Evolutionary conservation across 2,113 vertebrate species (phyloP).

Genomic region (Acinonyx jubatus): DNA sequence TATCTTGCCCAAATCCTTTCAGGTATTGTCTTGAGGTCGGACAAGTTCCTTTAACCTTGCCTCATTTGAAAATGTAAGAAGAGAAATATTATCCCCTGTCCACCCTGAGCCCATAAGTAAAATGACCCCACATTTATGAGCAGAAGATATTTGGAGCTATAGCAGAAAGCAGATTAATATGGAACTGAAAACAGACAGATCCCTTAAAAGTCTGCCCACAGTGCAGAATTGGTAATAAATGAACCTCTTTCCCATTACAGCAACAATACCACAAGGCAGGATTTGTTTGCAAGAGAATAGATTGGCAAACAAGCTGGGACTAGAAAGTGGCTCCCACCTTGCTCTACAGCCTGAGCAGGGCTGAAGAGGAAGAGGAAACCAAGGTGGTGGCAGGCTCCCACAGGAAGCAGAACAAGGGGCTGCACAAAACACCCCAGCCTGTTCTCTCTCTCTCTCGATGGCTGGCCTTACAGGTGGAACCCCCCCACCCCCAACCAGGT

Average conservation of each 20-base stretch:
- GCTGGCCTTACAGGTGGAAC: not conserved
- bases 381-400: fast-evolving
- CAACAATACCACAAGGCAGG: conserved; percentile 44
- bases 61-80: conserved; percentile 44
- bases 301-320: conserved; percentile 21
- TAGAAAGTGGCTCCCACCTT: not conserved
- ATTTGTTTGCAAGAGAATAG: conserved; percentile 57
- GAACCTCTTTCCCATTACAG: conserved; percentile 56
- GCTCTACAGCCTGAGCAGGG: not conserved
- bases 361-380: not conserved
- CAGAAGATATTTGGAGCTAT: conserved; percentile 49
- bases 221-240: conserved; percentile 55
- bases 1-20: conserved; percentile 6
- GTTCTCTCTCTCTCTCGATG: not conserved
- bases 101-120: not conserved
- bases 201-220: conserved; percentile 57
- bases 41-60: conserved; percentile 24
- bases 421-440: not conserved
- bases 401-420: not conserved
- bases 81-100: not conserved
- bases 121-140: not conserved
- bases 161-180: conserved; percentile 51
- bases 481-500: not conserved
- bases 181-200: conserved; percentile 58
- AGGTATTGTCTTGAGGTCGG: not conserved